phyloP scores from a whole-genome alignment of 2,797 vertebrate species.

The Acipenser ruthenus region DNA sequence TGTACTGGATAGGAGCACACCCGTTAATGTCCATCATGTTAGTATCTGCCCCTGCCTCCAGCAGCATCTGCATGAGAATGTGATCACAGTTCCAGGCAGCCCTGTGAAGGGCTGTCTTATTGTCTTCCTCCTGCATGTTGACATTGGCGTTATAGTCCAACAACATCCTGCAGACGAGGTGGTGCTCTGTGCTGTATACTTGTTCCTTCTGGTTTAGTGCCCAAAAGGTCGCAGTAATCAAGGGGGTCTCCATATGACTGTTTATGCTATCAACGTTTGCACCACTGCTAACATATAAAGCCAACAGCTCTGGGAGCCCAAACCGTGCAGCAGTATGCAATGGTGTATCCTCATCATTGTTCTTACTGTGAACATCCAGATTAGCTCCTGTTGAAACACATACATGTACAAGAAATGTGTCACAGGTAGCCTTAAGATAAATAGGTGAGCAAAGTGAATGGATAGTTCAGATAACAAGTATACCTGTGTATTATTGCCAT shows the following conservation, averaged over 20 bases:
- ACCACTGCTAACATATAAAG: slow-evolving; percentile 71
- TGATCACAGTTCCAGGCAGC: slow-evolving; percentile 95
- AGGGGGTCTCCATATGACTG: slow-evolving; percentile 70
- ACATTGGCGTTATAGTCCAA: slow-evolving; percentile 77
- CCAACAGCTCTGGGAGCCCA: slow-evolving; percentile 73
- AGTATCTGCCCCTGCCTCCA: slow-evolving; percentile 76
- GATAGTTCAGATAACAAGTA: background rate
- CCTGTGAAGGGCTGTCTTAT: slow-evolving; percentile 87
- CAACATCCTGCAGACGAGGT: slow-evolving; percentile 77
- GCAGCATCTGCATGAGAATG: slow-evolving; percentile 77
- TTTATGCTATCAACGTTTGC: slow-evolving; percentile 70
- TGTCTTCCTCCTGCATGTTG: slow-evolving; percentile 75
- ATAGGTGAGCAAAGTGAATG: no score
- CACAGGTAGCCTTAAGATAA: no score
- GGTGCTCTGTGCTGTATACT: slow-evolving; percentile 75
- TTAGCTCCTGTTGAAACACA: slow-evolving; percentile 64
- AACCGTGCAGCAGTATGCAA: slow-evolving; percentile 74
- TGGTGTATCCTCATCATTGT: slow-evolving; percentile 77
- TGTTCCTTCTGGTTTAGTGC: slow-evolving; percentile 76
- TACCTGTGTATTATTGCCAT: background rate
- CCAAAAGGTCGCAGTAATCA: slow-evolving; percentile 81
- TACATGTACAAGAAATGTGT: no score
- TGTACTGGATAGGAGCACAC: slow-evolving; percentile 82
- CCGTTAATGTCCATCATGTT: slow-evolving; percentile 87
- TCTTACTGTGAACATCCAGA: slow-evolving; percentile 66